Conservation (phyloP, 2,797 vertebrate species). For the Synaphobranchus kaupii region DNA sequence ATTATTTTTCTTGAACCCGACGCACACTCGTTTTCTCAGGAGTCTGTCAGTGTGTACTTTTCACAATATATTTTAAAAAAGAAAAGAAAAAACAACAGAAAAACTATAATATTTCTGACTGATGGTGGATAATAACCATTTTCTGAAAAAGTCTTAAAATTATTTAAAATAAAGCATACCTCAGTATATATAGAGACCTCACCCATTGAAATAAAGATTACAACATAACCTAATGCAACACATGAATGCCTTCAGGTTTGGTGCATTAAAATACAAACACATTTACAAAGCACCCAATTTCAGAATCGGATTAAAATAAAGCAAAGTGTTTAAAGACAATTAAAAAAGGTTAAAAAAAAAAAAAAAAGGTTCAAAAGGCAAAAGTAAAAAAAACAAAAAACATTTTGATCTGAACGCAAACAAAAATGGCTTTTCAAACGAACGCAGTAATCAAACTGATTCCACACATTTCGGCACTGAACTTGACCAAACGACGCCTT, state of each 20-base stretch:
- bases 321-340: background rate
- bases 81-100: background rate
- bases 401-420: background rate
- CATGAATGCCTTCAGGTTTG: conserved; percentile 37
- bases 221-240: background rate
- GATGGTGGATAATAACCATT: background rate
- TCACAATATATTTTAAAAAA: background rate
- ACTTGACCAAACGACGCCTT: background rate
- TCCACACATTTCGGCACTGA: background rate
- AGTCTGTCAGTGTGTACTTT: background rate
- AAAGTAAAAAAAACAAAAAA: background rate
- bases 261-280: conserved; percentile 27
- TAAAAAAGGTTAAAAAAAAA: too few species aligned
- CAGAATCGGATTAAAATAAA: background rate
- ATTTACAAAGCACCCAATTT: background rate
- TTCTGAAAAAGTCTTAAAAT: background rate
- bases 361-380: too few species aligned
- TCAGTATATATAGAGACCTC: background rate
- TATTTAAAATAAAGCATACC: background rate
- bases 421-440: background rate
- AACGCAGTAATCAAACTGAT: background rate
- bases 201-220: background rate
- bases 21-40: too few species aligned
- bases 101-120: background rate
- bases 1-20: background rate